Base-by-base conservation (phyloP, 2,888 invertebrate species). In the Netelia virgata region DNA sequence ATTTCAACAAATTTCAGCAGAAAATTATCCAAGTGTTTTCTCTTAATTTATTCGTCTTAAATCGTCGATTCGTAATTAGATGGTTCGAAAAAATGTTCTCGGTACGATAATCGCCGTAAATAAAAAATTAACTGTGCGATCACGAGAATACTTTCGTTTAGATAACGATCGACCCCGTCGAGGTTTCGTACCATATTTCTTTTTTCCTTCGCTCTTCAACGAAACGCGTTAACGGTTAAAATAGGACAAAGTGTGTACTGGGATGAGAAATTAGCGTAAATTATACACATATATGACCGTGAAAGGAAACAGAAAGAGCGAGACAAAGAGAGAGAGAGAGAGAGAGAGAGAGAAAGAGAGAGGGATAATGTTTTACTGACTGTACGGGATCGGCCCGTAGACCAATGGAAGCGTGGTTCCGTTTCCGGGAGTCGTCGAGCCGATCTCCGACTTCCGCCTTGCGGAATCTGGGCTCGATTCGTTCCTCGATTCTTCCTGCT, bases 361-460 rank as follows among this genome's bases (percentile, higher is more conserved):
- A 55, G 28, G 53, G 64, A 78, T 50, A 78, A 80, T 80, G 10
- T 82, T 86, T 91, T 95, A 97, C 97, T 96, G 95, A 97, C 97
- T 97, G 94, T 96, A 96, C 82, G 96, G 96, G 88, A 95, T 95
- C 88, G 96, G 96, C 86, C 96, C 96, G 93, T 97, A 97, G 88
- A 97, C 95, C 92, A 96, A 95, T 84, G 97, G 96, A 94, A 96
- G 95, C 92, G 95, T 95, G 88, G 95, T 94, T 88, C 95, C 94
- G 87, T 94, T 92, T 86, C 89, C 88, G 76, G 88, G 82, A 64
- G 63, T 86, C 76, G 87, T 87, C 73, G 75, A 86, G 75, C 82
- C 85, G 87, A 87, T 90, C 20, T 79, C 79, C 86, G 88, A 87
- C 87, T 85, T 86, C 87, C 84, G 86, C 72, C 82, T 81, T 75